Base-by-base conservation (phyloP, 53 echinoderm and acorn worm species). In the Echinometra lucunter region DNA sequence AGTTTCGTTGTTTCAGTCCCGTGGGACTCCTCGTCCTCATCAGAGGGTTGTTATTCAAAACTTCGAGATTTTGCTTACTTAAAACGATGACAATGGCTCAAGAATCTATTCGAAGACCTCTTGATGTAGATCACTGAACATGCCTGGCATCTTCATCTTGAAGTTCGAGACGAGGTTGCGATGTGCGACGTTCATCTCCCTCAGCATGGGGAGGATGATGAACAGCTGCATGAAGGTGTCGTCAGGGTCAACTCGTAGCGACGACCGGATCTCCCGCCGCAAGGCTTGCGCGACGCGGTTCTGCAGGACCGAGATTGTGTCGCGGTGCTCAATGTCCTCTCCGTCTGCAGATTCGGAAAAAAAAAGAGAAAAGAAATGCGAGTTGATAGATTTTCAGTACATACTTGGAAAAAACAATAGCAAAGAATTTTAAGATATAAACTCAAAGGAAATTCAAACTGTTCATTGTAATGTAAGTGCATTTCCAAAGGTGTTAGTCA, bases 61-160 rank as follows among this genome's bases (percentile, higher is more conserved):
- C n/a, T n/a, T n/a, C n/a, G n/a, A n/a, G n/a, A n/a, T n/a, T n/a
- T n/a, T n/a, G n/a, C n/a, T n/a, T n/a, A n/a, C n/a, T n/a, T n/a
- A n/a, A n/a, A n/a, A n/a, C n/a, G n/a, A n/a, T n/a, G 27, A n/a
- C 9, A 6, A n/a, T 27, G 66, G 25, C n/a, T 9, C 35, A 72
- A 72, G 72, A 72, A 35, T 57, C 90, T 90, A 92, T 74, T 93
- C 80, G 82, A 93, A 93, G 80, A 93, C 93, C 81, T 93, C 93
- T 58, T 93, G 93, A 40, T 93, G 93, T 2, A 93, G 93, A 81
- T 93, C 93, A 82, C 93, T 93, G 93, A 93, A 93, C 58, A 93
- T 81, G 1, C 82, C 93, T 35, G 93, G 93, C 93, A 93, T 93
- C 58, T 93, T 57, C 93, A 93, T 80, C 58, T 93, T 93, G 93